Base-by-base conservation (phyloP, 2,888 invertebrate genomes). In the Cybosia mesomella region DNA sequence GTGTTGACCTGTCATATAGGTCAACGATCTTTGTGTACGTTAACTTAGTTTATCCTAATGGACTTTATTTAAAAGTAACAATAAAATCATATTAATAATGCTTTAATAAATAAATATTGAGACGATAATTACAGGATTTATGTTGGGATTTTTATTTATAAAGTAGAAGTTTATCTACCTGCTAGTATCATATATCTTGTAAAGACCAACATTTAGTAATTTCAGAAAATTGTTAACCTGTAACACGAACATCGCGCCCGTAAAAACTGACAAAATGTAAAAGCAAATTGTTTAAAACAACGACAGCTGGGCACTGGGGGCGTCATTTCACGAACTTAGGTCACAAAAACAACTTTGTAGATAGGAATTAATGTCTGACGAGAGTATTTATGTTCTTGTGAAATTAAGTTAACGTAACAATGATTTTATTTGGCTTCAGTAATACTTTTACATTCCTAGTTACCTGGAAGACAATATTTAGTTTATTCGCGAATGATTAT, bases 241-340 rank as follows among this genome's bases (percentile, higher is more conserved):
- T 74, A 79, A 80, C 77, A 75, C 73, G 77, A 73, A 78, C 73
- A 77, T 76, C 67, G 73, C 68, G 76, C 71, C 72, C 73, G 64
- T 80, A 77, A 82, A 85, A 83, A 81, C 78, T 74, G 80, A 82
- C 80, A 83, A 85, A 84, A 84, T 82, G 76, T 81, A 75, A 81
- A 84, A 86, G 85, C 83, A 85, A 84, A 86, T 83, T 84, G 82
- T 84, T 88, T 82, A 83, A 81, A 86, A 85, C 84, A 84, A 83
- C 84, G 83, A 77, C 87, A 85, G 85, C 84, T 86, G 83, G 79
- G 73, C 74, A 67, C 77, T 75, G 66, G 75, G 79, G 74, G 76
- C 81, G 73, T 67, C 79, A 82, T 83, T 83, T 78, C 67, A 69
- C 79, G 68, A 81, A 82, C 79, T 83, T 75, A 79, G 79, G 80